Conservation (phyloP, 2,113 vertebrate species). For the Agelaius phoeniceus region DNA sequence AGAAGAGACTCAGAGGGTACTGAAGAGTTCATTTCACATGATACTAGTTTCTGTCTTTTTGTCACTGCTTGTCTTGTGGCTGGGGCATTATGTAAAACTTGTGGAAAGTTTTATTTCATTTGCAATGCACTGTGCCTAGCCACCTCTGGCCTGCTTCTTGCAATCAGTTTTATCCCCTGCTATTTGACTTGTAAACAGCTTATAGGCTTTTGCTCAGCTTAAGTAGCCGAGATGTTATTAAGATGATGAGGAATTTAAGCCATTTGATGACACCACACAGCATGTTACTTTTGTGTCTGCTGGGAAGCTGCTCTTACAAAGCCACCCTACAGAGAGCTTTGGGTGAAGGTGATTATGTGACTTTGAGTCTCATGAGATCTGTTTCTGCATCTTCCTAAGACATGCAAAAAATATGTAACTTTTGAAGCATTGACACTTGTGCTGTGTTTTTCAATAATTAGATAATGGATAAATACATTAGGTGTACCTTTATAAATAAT, state of each 20-base stretch:
- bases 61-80: background rate
- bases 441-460: background rate
- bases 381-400: background rate
- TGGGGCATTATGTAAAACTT: background rate
- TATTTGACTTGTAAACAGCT: background rate
- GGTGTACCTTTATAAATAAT: background rate
- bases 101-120: background rate
- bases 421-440: background rate
- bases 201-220: background rate
- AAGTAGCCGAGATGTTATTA: background rate
- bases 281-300: background rate
- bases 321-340: background rate
- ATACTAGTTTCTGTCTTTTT: background rate
- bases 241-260: constrained; percentile 6
- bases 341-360: background rate
- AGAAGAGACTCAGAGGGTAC: background rate
- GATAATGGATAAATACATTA: background rate
- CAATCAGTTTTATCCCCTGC: background rate
- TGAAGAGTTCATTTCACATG: background rate
- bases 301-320: background rate
- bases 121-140: background rate
- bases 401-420: background rate
- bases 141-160: background rate
- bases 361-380: background rate
- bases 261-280: background rate